Base-by-base conservation (phyloP, 2,113 vertebrate genomes). In the Epinephelus moara region DNA sequence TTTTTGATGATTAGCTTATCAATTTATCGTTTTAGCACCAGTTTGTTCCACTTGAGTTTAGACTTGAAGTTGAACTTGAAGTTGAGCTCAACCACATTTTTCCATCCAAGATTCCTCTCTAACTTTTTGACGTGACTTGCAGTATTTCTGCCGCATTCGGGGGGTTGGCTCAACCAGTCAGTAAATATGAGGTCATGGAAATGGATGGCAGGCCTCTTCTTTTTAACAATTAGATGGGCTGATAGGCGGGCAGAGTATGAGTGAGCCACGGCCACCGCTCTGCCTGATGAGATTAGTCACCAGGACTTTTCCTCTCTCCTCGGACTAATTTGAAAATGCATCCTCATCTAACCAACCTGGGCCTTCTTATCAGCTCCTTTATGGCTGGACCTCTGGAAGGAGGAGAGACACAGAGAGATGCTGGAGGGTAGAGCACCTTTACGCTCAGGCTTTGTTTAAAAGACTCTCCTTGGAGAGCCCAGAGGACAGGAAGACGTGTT, bases 241-340 rank as follows among this genome's bases (percentile, higher is more conserved):
- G 90, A 93, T 93, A 90, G 85, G 30, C 69, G 21, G 72, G 85
- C 85, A 85, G 83, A 85, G 80, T 50, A 69, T 0, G 61, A 77
- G 79, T 3, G 60, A 82, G 83, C 81, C 13, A 25, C 33, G 68
- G 71, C 82, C 85, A 45, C 80, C 42, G 67, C 72, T 84, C 78
- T 1, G 81, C 80, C 79, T 92, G 88, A 93, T 91, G 64, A 66
- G 71, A 89, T 92, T 93, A 92, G 78, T 80, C 85, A 64, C 68
- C 87, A 62, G 92, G 80, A 81, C 89, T 80, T 81, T 85, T 90
- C 86, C 80, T 81, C 74, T 84, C 84, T 87, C 75, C 78, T 71
- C 60, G 0, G 67, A 82, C 81, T 88, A 91, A 89, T 92, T 80
- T 82, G 75, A 84, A 92, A 92, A 92, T 85, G 81, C 89, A 86